Percentiles rank a stretch among this genome's conserved stretches.
phyloP scores from a whole-genome alignment of 2,113 vertebrate species.

The Mirza zaza region DNA sequence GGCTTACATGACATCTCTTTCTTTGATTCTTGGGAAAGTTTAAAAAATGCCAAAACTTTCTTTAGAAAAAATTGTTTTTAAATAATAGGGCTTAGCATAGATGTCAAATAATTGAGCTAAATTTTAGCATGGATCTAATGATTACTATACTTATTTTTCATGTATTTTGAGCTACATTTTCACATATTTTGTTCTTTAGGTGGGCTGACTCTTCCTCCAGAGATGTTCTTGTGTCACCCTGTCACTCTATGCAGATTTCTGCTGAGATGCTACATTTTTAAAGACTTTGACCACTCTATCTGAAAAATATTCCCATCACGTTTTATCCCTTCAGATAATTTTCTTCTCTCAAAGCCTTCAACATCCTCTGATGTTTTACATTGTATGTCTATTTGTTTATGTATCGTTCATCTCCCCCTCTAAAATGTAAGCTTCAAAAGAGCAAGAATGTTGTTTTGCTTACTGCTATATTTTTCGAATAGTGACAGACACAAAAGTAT shows the following conservation, averaged over 20 bases:
- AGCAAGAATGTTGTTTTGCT: not conserved
- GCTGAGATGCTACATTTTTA: not conserved
- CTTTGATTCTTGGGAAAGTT: not conserved
- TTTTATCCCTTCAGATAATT: not conserved
- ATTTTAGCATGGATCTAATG: not conserved
- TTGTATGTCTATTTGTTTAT: not conserved
- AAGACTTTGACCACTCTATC: not conserved
- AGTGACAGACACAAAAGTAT: not conserved
- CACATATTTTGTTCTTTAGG: not conserved
- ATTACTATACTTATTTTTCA: not conserved
- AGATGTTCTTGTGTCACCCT: not conserved
- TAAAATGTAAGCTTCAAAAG: not conserved
- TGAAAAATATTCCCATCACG: not conserved
- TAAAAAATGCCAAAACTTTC: not conserved
- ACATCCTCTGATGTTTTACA: not conserved
- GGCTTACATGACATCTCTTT: not conserved
- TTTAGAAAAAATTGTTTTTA: not conserved
- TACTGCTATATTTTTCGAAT: not conserved
- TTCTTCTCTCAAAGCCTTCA: not conserved
- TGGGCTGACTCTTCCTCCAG: not conserved
- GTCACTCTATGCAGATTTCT: not conserved
- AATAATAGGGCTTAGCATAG: not conserved
- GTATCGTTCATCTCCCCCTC: not conserved
- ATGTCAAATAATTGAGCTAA: not conserved
- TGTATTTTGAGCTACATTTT: not conserved